phyloP scores from a whole-genome alignment of 2,113 vertebrate genomes.

The Nothocercus nigrocapillus region DNA sequence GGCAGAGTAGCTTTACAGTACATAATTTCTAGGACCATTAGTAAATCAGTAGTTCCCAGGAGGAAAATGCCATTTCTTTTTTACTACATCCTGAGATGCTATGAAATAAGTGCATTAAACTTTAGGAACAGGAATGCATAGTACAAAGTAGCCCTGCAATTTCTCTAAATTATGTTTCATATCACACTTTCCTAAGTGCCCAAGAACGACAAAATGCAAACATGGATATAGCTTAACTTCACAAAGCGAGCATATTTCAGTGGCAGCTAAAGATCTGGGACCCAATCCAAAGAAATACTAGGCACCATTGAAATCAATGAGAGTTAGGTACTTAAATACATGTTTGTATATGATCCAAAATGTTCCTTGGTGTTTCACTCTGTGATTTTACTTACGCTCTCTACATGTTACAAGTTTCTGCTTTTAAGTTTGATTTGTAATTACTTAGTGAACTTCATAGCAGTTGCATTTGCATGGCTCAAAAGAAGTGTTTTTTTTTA shows the following conservation, averaged over 20 bases:
- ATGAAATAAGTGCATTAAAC: neutral
- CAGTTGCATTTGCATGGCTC: neutral
- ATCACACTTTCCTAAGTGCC: neutral
- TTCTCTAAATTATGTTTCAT: neutral
- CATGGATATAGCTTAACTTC: neutral
- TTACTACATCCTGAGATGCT: neutral
- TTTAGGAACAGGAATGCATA: neutral
- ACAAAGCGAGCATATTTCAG: neutral
- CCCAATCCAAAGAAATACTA: neutral
- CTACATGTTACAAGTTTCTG: neutral
- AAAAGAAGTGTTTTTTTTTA: too few species aligned
- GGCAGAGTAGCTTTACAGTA: neutral
- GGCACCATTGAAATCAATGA: neutral
- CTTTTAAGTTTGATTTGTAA: neutral
- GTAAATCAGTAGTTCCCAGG: neutral
- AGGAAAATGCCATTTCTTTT: neutral
- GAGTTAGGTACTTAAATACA: neutral
- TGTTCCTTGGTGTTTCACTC: neutral
- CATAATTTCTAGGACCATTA: neutral
- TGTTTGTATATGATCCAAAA: neutral
- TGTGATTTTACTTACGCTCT: neutral
- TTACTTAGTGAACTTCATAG: neutral
- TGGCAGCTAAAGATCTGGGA: neutral
- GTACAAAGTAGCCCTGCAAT: neutral
- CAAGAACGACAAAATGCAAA: neutral